Evolutionary conservation across 1,140 invertebrate species (phyloP).

Genomic region (Pissodes strobi): DNA sequence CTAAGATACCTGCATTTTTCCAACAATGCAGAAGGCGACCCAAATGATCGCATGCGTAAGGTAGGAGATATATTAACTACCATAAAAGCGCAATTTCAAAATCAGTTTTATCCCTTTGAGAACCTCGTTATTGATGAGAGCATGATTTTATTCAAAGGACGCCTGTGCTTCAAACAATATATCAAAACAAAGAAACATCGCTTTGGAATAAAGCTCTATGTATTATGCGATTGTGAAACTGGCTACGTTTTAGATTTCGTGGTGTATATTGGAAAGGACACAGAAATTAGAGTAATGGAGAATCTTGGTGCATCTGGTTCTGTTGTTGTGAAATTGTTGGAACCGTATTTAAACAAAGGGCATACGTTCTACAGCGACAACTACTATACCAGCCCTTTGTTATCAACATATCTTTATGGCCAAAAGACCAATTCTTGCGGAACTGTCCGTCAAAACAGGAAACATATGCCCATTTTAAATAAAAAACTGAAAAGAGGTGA

Average conservation of each 20-base stretch:
- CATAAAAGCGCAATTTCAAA: constrained; percentile 18
- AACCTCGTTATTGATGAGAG: no score
- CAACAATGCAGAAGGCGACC: constrained; percentile 28
- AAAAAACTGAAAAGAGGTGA: constrained; percentile 39
- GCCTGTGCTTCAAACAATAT: constrained; percentile 53
- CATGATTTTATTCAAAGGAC: constrained; percentile 52
- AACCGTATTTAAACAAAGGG: no score
- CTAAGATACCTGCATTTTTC: constrained; percentile 34
- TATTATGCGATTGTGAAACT: constrained; percentile 48
- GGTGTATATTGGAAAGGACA: no score
- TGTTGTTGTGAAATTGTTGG: constrained; percentile 44
- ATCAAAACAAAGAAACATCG: constrained; percentile 49
- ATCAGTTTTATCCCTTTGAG: constrained; percentile 37
- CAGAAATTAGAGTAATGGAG: constrained; percentile 20
- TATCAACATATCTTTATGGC: constrained; percentile 21
- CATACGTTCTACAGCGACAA: constrained; percentile 34
- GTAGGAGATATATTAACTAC: background rate
- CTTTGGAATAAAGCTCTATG: no score
- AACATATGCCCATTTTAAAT: constrained; percentile 47
- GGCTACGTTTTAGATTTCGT: constrained; percentile 46
- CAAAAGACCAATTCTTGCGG: constrained; percentile 47
- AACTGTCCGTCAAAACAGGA: constrained; percentile 47
- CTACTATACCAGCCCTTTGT: constrained; percentile 30
- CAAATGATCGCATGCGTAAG: constrained; percentile 16
- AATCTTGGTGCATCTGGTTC: constrained; percentile 38